Conservation (phyloP, 1,140 invertebrate genomes). For the Drosophila baimaii region DNA sequence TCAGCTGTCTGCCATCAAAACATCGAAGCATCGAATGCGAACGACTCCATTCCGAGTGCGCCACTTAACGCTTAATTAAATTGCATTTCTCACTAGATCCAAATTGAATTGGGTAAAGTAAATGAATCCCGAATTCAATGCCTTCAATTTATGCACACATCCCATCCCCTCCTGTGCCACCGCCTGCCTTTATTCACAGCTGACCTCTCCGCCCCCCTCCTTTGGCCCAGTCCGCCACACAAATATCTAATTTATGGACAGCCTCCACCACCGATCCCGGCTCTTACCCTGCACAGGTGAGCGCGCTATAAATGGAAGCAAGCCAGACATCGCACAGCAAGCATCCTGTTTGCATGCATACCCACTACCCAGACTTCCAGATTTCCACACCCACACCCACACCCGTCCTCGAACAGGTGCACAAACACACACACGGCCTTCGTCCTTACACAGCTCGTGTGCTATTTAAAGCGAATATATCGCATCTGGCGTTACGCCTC, state of each 20-base stretch:
- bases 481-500: constrained; percentile 68
- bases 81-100: constrained; percentile 49
- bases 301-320: constrained; percentile 62
- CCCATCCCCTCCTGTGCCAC: background rate
- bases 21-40: constrained; percentile 7
- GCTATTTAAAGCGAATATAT: constrained; percentile 71
- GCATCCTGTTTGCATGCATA: constrained; percentile 42
- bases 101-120: constrained; percentile 58
- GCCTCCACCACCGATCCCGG: constrained; percentile 8
- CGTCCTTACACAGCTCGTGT: constrained; percentile 19
- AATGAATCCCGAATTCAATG: constrained; percentile 38
- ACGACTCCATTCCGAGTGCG: constrained; percentile 40
- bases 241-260: constrained; percentile 64
- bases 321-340: constrained; percentile 43
- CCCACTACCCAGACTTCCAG: constrained; percentile 1
- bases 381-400: background rate
- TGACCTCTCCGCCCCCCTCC: constrained; percentile 2
- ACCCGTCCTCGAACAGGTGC: constrained; percentile 15
- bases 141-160: constrained; percentile 35
- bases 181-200: constrained; percentile 50
- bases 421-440: constrained; percentile 12
- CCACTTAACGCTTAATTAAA: constrained; percentile 70
- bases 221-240: background rate
- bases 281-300: constrained; percentile 7
- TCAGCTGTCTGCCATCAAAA: constrained; percentile 54